A percentile compares a stretch with the other conserved stretches of the same genome.
These are phyloP conservation scores for Atta cephalotes DNA, from an alignment of 1,140 invertebrate genomes.

Conservation along the genomic window DNA sequence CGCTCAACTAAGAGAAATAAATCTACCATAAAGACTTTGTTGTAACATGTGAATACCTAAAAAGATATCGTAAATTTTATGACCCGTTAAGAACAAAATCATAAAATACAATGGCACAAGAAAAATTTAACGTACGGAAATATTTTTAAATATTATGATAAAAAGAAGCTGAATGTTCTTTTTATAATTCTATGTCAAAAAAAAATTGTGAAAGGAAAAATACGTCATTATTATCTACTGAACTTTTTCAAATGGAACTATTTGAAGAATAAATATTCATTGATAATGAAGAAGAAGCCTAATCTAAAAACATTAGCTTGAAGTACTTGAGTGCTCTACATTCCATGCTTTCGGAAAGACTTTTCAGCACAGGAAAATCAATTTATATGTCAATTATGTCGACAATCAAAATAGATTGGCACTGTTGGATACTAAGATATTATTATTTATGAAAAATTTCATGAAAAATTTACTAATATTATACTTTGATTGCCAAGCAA, in stretches of 20 bases:
- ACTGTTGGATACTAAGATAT: neutral
- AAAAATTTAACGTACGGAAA: slow-evolving; percentile 25
- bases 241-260: slow-evolving; percentile 2
- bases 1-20: too few relatives aligned
- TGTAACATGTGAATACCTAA: too few relatives aligned
- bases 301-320: slow-evolving; percentile 9
- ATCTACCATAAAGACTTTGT: too few relatives aligned
- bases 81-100: neutral
- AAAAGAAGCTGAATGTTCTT: slow-evolving; percentile 6
- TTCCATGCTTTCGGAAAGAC: slow-evolving; percentile 5
- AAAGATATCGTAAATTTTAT: too few relatives aligned
- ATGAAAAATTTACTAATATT: slow-evolving; percentile 32
- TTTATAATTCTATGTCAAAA: slow-evolving; percentile 7
- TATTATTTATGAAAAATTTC: neutral
- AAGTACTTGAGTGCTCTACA: slow-evolving; percentile 12
- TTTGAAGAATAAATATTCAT: slow-evolving; percentile 14
- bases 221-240: neutral
- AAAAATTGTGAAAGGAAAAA: slow-evolving; percentile 11
- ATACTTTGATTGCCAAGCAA: too few relatives aligned
- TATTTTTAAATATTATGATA: slow-evolving; percentile 10
- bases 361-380: neutral
- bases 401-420: slow-evolving; percentile 27
- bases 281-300: slow-evolving; percentile 5
- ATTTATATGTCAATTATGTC: neutral
- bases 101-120: slow-evolving; percentile 16